These are phyloP conservation scores for Eilema depressum DNA, from an alignment of 2,888 invertebrate genomes.

Conservation along the genomic window DNA sequence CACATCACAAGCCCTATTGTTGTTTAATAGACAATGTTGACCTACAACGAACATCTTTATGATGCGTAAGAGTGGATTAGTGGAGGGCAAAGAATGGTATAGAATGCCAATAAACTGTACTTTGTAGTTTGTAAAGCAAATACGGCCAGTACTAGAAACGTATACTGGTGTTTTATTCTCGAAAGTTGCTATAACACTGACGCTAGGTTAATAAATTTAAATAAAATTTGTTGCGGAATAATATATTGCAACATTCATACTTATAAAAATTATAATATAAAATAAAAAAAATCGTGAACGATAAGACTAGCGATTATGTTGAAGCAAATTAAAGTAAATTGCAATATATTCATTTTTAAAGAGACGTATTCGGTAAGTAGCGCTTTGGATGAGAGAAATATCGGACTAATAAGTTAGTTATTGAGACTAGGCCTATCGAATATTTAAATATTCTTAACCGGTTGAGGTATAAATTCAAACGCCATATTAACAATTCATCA, in stretches of 20 bases:
- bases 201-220: not conserved
- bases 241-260: not conserved
- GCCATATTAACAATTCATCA: no score
- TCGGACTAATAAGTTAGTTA: not conserved
- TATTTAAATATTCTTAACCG: not conserved
- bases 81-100: slow-evolving; percentile 48
- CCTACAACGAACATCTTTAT: slow-evolving; percentile 67
- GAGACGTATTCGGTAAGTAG: not conserved
- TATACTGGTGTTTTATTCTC: not conserved
- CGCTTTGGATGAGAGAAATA: not conserved
- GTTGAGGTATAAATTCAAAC: not conserved
- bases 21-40: slow-evolving; percentile 71
- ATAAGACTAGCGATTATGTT: not conserved
- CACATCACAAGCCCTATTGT: slow-evolving; percentile 76
- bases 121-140: slow-evolving; percentile 28
- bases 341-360: not conserved
- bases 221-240: not conserved
- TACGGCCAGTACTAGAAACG: not conserved
- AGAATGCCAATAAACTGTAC: slow-evolving; percentile 47
- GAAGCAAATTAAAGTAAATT: not conserved
- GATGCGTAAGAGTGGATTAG: slow-evolving; percentile 58
- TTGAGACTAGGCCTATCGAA: not conserved
- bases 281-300: not conserved
- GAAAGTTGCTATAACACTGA: not conserved
- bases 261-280: not conserved